Conservation (phyloP, 2,888 invertebrate species). For the Rhagophthalmus giganteus region DNA sequence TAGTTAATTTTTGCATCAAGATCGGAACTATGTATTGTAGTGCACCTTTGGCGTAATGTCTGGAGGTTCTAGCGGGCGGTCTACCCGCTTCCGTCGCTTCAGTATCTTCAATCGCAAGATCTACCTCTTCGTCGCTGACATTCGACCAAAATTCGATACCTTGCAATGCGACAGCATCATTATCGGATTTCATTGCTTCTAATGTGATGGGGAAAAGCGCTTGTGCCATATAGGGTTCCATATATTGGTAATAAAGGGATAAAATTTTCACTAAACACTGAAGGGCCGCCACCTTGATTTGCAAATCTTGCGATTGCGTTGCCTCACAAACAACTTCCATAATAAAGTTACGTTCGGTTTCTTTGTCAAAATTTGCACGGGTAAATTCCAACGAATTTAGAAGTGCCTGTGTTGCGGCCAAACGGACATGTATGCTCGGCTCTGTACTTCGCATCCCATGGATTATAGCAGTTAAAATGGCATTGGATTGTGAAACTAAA, state of each 20-base stretch:
- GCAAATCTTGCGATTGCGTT: conserved; percentile 88
- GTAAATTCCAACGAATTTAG: conserved; percentile 98
- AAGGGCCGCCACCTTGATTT: conserved; percentile 93
- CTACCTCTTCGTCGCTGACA: conserved; percentile 98
- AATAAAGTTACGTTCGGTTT: conserved; percentile 96
- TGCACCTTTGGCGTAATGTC: conserved; percentile 98
- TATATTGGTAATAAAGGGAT: conserved; percentile 96
- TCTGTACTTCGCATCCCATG: conserved; percentile 97
- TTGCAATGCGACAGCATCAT: conserved; percentile 94
- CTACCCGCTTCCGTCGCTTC: conserved; percentile 93
- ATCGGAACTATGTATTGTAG: conserved; percentile 93
- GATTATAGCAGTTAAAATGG: conserved; percentile 97
- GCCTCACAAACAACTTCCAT: conserved; percentile 99
- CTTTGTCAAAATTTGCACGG: conserved; percentile 96
- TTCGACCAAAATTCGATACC: conserved; percentile 99
- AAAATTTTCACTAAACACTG: conserved; percentile 98
- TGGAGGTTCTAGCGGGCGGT: conserved; percentile 89
- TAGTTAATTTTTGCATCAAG: conserved; percentile 89
- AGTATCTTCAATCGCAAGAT: conserved; percentile 89
- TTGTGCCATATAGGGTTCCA: conserved; percentile 99
- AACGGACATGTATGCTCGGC: conserved; percentile 88
- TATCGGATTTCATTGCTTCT: conserved; percentile 97
- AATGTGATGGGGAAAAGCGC: conserved; percentile 97
- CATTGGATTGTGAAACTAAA: conserved; percentile 88
- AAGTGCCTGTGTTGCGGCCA: conserved; percentile 96